Conservation (phyloP, 2,888 invertebrate species). For the Eupithecia vulgata region DNA sequence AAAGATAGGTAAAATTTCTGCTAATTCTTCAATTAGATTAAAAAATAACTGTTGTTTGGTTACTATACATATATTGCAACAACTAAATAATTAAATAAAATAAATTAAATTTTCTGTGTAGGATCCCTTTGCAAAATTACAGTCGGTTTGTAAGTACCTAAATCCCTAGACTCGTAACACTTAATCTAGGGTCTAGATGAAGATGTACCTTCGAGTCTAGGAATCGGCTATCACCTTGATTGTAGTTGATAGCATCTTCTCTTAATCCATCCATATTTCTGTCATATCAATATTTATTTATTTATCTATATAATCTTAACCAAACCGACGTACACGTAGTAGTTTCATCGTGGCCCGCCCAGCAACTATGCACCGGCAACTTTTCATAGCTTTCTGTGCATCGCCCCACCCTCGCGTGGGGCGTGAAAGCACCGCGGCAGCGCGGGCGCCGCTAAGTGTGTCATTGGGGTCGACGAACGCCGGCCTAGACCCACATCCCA, state of each 20-base stretch:
- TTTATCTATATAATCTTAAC: not conserved
- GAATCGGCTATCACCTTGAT: no score
- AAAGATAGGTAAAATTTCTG: no score
- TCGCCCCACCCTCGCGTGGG: conserved; percentile 68
- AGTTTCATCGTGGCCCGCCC: conserved; percentile 31
- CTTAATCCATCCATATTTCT: not conserved
- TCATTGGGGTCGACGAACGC: conserved; percentile 83
- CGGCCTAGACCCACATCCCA: conserved; percentile 84
- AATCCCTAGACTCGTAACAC: no score
- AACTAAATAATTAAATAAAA: no score
- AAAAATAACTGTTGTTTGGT: no score
- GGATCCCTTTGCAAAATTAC: no score
- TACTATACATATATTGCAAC: no score
- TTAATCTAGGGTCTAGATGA: no score
- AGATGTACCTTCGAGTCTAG: no score
- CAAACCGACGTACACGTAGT: not conserved
- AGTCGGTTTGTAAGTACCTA: no score
- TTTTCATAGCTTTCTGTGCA: conserved; percentile 77
- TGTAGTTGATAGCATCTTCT: not conserved
- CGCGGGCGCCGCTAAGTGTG: conserved; percentile 79
- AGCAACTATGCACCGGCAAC: conserved; percentile 42
- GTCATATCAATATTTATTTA: not conserved
- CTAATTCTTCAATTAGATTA: no score
- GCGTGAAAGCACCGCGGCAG: conserved; percentile 79
- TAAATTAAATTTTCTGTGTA: no score